Percentiles rank a stretch among this genome's conserved stretches.
phyloP scores from a whole-genome alignment of 2,888 invertebrate genomes.

The Acanthosoma haemorrhoidale region DNA sequence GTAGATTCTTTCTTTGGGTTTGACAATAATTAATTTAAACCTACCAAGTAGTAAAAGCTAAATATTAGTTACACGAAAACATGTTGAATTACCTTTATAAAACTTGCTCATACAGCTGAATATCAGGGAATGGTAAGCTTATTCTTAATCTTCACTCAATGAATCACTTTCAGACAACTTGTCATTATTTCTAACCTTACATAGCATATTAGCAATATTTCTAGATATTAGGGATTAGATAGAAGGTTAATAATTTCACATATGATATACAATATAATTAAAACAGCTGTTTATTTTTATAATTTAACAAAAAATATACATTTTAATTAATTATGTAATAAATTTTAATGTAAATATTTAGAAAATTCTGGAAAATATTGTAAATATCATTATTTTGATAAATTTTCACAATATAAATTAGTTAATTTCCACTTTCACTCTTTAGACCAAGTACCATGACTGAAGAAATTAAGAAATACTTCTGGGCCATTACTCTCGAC shows the following conservation, averaged over 20 bases:
- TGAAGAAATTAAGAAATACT: background rate
- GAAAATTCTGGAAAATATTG: background rate
- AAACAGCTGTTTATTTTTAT: background rate
- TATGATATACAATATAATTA: background rate
- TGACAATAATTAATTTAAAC: too few species aligned
- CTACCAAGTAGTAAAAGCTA: too few species aligned
- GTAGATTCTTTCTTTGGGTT: too few species aligned
- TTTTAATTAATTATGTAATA: background rate
- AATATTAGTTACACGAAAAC: too few species aligned
- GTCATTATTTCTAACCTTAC: background rate
- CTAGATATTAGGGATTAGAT: background rate
- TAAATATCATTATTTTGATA: background rate
- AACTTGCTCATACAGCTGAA: too few species aligned
- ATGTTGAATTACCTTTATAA: too few species aligned
- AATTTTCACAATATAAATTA: background rate
- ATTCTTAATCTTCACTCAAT: too few species aligned
- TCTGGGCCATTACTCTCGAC: background rate
- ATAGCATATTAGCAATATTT: background rate
- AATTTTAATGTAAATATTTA: background rate
- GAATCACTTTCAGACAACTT: too few species aligned
- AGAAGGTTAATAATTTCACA: background rate
- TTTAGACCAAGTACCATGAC: background rate
- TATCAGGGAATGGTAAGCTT: too few species aligned
- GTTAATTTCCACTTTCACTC: background rate
- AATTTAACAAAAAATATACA: background rate